Conservation (phyloP, 2,888 invertebrate genomes). For the Cordilura impudica region DNA sequence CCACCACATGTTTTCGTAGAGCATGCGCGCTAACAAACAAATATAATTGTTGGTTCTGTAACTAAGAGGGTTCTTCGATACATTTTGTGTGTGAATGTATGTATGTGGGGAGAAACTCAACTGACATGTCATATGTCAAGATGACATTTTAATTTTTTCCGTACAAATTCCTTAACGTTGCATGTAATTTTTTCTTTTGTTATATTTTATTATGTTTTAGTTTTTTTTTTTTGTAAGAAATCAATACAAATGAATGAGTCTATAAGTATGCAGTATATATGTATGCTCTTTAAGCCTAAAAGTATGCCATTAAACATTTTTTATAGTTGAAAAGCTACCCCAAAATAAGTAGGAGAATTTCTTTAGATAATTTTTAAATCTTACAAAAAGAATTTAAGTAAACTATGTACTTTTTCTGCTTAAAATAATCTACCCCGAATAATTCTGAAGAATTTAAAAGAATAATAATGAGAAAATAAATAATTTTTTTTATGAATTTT, state of each 20-base stretch:
- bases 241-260: conserved; percentile 27
- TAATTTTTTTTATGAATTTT: too few relatives aligned
- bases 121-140: conserved; percentile 44
- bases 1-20: conserved; percentile 36
- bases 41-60: conserved; percentile 42
- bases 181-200: background rate
- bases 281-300: conserved; percentile 3
- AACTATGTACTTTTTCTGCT: too few relatives aligned
- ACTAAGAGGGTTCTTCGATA: conserved; percentile 48
- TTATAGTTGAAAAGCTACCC: too few relatives aligned
- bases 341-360: too few relatives aligned
- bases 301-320: conserved; percentile 30
- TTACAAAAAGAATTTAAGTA: too few relatives aligned
- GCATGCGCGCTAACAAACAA: conserved; percentile 50
- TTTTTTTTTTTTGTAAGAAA: conserved; percentile 18
- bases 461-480: too few relatives aligned
- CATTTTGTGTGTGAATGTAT: conserved; percentile 24
- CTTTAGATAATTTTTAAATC: too few relatives aligned
- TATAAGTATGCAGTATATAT: conserved; percentile 18
- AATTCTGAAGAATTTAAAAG: too few relatives aligned
- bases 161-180: background rate
- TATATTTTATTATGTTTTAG: background rate
- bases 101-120: conserved; percentile 29
- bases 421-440: too few relatives aligned
- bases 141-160: conserved; percentile 12